Conservation (phyloP, 2,888 invertebrate genomes). For the Chirona hameri region DNA sequence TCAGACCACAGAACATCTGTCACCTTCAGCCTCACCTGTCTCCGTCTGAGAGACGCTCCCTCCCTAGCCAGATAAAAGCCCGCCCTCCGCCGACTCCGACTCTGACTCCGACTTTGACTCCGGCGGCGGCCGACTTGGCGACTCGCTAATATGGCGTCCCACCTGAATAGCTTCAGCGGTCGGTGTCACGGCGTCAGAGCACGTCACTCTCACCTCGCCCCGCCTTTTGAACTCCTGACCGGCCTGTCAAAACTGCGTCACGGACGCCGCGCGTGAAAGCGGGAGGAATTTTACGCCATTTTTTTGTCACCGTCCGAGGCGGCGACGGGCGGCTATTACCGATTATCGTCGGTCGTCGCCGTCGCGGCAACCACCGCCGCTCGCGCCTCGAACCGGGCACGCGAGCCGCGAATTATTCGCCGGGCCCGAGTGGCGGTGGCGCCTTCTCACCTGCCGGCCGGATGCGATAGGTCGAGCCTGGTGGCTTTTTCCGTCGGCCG, state of each 20-base stretch:
- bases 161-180: not conserved
- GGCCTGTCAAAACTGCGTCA: not conserved
- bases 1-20: too few relatives aligned
- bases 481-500: not conserved
- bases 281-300: constrained; percentile 2
- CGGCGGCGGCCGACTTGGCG: not conserved
- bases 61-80: not conserved
- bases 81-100: not conserved
- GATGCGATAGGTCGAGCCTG: not conserved
- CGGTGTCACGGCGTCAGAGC: not conserved
- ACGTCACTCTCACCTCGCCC: not conserved
- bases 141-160: constrained; percentile 10
- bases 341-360: not conserved
- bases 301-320: not conserved
- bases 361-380: not conserved
- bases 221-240: constrained; percentile 8
- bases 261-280: not conserved
- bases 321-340: not conserved
- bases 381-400: not conserved
- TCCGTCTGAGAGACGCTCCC: too few relatives aligned
- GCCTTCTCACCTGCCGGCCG: not conserved
- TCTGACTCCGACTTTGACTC: not conserved
- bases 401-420: not conserved
- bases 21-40: too few relatives aligned
- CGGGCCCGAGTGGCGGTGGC: not conserved